A percentile compares a stretch with the other conserved stretches of the same genome.
phyloP scores from a whole-genome alignment of 2,113 vertebrate species.

The Hemiscyllium ocellatum region DNA sequence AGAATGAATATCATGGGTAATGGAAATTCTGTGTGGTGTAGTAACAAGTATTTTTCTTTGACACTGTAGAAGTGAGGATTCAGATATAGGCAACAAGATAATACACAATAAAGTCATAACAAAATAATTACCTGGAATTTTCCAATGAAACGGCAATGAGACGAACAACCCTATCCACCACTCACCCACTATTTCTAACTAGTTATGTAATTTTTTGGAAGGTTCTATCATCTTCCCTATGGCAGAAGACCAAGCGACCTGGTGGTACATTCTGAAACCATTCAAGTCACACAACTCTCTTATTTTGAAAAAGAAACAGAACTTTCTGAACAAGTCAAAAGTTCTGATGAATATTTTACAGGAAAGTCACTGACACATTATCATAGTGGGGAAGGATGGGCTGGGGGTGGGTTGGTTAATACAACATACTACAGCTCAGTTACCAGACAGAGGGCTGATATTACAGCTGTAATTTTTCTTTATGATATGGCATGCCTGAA shows the following conservation, averaged over 20 bases:
- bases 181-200: neutral
- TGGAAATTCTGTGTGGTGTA: conserved; percentile 7
- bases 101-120: neutral
- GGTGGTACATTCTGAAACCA: neutral
- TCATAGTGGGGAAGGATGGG: no score
- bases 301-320: neutral
- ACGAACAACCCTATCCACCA: neutral
- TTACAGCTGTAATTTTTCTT: neutral
- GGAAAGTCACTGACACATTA: neutral
- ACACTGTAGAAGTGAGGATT: neutral
- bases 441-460: neutral
- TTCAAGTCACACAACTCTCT: neutral
- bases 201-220: neutral
- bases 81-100: neutral
- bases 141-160: neutral
- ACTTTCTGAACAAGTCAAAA: neutral
- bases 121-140: neutral
- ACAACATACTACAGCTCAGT: neutral
- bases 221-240: neutral
- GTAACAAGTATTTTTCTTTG: neutral
- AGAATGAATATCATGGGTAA: neutral
- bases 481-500: neutral
- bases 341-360: neutral
- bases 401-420: neutral
- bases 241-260: neutral